These are phyloP conservation scores for Anas bahamensis DNA, from an alignment of 2,797 vertebrate genomes.

Conservation along the genomic window DNA sequence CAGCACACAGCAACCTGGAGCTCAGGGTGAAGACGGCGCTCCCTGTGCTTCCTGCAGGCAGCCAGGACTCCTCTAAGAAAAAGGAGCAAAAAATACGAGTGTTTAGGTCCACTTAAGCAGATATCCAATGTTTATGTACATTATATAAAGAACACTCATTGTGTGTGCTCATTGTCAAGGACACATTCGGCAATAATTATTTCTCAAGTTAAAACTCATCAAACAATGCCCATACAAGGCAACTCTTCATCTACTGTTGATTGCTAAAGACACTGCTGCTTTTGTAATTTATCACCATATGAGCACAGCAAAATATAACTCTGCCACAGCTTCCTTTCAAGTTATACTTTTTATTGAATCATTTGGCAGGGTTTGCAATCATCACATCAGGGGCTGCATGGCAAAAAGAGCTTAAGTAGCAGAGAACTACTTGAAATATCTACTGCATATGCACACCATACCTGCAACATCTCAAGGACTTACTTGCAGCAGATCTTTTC, in stretches of 20 bases:
- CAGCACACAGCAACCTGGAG: neutral
- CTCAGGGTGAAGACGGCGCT: neutral
- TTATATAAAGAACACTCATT: neutral
- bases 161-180: neutral
- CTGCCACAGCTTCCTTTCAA: slow-evolving; percentile 45
- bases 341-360: neutral
- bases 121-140: neutral
- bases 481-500: neutral
- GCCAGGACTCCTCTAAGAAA: neutral
- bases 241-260: slow-evolving; percentile 26
- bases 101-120: neutral
- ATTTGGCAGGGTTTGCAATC: slow-evolving; percentile 8
- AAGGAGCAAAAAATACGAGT: neutral
- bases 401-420: slow-evolving; percentile 41
- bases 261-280: slow-evolving; percentile 10
- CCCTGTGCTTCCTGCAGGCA: neutral
- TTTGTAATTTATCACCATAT: slow-evolving; percentile 43
- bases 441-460: neutral
- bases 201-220: slow-evolving; percentile 33
- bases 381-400: neutral
- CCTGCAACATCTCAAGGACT: neutral
- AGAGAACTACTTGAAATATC: neutral
- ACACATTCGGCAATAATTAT: slow-evolving; percentile 21
- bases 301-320: slow-evolving; percentile 11
- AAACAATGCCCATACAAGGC: slow-evolving; percentile 46